These are phyloP conservation scores for Istiophorus platypterus DNA, from an alignment of 2,113 vertebrate species.

Conservation along the genomic window DNA sequence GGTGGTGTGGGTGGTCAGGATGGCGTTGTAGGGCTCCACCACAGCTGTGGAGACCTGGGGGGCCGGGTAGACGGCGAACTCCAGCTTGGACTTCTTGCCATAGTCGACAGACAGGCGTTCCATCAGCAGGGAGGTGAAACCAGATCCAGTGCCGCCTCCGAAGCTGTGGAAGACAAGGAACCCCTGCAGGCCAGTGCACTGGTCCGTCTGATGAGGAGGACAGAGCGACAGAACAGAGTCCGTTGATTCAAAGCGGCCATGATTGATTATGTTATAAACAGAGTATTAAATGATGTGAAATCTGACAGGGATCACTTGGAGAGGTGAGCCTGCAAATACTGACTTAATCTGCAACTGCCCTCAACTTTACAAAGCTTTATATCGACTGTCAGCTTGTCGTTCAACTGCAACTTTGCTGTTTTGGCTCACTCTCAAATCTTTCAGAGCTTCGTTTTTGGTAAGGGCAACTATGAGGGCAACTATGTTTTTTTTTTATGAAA, in stretches of 20 bases:
- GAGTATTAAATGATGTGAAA: too few relatives aligned
- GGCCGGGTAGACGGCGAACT: slow-evolving; percentile 90
- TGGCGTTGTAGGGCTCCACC: slow-evolving; percentile 91
- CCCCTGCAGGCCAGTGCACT: slow-evolving; percentile 90
- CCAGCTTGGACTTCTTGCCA: slow-evolving; percentile 91
- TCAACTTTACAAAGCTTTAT: too few relatives aligned
- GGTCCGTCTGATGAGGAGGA: slow-evolving; percentile 83
- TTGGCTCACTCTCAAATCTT: too few relatives aligned
- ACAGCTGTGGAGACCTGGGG: slow-evolving; percentile 89
- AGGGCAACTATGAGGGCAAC: too few relatives aligned
- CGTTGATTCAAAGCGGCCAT: not conserved
- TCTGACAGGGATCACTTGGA: too few relatives aligned
- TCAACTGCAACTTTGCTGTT: too few relatives aligned
- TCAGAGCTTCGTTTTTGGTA: too few relatives aligned
- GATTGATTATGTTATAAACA: not conserved
- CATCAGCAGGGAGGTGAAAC: slow-evolving; percentile 92
- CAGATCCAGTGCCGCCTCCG: slow-evolving; percentile 90
- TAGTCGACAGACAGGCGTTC: slow-evolving; percentile 90
- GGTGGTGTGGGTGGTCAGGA: slow-evolving; percentile 92
- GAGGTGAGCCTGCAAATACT: too few relatives aligned
- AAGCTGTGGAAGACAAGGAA: slow-evolving; percentile 93
- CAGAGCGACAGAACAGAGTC: not conserved
- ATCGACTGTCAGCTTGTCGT: too few relatives aligned
- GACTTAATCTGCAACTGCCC: too few relatives aligned
- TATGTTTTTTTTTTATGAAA: too few relatives aligned